These are phyloP conservation scores for Brevipalpus yothersi DNA, from an alignment of 1,140 invertebrate genomes.

Conservation along the genomic window DNA sequence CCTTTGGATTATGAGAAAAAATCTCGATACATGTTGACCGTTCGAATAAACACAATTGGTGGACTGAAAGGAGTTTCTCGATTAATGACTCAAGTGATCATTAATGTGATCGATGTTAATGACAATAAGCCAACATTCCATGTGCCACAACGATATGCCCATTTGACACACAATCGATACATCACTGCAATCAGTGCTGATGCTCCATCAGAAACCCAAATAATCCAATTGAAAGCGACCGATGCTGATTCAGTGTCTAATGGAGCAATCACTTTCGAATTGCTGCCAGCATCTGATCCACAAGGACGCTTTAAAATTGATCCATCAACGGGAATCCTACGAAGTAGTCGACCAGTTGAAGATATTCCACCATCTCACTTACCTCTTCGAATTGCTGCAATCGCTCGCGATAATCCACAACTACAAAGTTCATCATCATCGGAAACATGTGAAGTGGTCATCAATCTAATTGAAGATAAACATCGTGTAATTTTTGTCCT, in stretches of 20 bases:
- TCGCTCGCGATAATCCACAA: conserved; percentile 42
- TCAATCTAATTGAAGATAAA: conserved; percentile 37
- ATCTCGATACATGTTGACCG: conserved; percentile 42
- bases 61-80: conserved; percentile 20
- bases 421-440: conserved; percentile 8
- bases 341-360: conserved; percentile 40
- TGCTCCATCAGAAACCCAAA: conserved; percentile 37
- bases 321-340: conserved; percentile 39
- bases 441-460: conserved; percentile 31
- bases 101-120: conserved; percentile 60
- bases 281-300: conserved; percentile 30
- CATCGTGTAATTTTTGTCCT: conserved; percentile 53
- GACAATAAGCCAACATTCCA: conserved; percentile 60
- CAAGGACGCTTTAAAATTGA: conserved; percentile 46
- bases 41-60: conserved; percentile 43
- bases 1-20: conserved; percentile 46
- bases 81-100: conserved; percentile 32
- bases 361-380: conserved; percentile 31
- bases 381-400: conserved; percentile 44
- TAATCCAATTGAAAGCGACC: conserved; percentile 48
- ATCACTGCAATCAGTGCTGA: conserved; percentile 42
- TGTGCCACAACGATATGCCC: conserved; percentile 28
- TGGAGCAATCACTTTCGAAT: conserved; percentile 43
- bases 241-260: conserved; percentile 55
- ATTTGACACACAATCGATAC: conserved; percentile 27